Percentiles rank a stretch among this genome's conserved stretches.
Evolutionary conservation across 2,113 vertebrate genomes (phyloP).

Genomic region (Oryctolagus cuniculus): mOryCun1.1 NC_091436.1:78152001-78152500

Average conservation of each 20-base stretch:
- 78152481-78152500: too few species aligned
- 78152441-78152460: too few species aligned
- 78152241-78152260: background rate
- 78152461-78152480: too few species aligned
- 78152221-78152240: background rate
- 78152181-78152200: background rate
- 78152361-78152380: background rate
- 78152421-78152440: too few species aligned
- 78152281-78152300: background rate
- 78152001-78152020: background rate
- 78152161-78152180: background rate
- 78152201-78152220: background rate
- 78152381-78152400: too few species aligned
- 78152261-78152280: background rate
- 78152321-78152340: background rate
- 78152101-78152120: background rate
- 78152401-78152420: too few species aligned
- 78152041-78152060: background rate
- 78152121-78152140: background rate
- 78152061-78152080: background rate
- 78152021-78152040: slow-evolving; percentile 1
- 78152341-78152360: background rate
- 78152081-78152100: background rate
- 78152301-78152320: background rate
- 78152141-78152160: background rate